Conservation (phyloP, 2,113 vertebrate genomes). For the Pampusana beccarii region DNA sequence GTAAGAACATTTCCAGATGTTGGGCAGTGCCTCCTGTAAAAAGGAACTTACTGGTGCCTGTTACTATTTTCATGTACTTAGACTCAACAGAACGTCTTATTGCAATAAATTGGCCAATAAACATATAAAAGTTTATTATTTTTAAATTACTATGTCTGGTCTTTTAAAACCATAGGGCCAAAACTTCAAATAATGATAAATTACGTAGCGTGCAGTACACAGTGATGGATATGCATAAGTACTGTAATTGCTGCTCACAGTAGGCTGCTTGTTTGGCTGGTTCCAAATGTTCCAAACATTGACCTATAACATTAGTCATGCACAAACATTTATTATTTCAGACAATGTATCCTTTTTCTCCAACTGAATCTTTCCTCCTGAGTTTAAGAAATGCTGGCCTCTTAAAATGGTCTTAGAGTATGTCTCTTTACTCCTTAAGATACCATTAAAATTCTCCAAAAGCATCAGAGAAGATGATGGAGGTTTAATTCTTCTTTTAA, state of each 20-base stretch:
- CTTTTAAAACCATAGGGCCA: background rate
- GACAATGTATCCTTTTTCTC: background rate
- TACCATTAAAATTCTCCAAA: background rate
- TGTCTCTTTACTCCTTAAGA: background rate
- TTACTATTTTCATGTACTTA: background rate
- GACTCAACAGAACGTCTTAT: background rate
- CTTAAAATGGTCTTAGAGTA: background rate
- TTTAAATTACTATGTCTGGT: rapidly evolving
- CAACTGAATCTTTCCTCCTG: background rate
- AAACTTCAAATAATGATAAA: background rate
- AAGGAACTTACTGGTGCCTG: background rate
- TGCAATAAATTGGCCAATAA: background rate
- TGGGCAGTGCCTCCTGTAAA: background rate
- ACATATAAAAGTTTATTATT: background rate
- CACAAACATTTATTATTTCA: background rate
- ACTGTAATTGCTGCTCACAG: background rate
- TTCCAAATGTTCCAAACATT: background rate
- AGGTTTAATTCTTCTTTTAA: background rate
- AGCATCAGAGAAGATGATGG: background rate
- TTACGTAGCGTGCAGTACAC: background rate
- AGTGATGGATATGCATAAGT: background rate
- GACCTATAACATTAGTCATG: background rate
- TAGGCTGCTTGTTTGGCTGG: background rate
- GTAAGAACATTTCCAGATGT: background rate
- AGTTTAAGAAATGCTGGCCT: background rate